Evolutionary conservation across 2,113 vertebrate species (phyloP).

Genomic region (Pantherophis guttatus): DNA sequence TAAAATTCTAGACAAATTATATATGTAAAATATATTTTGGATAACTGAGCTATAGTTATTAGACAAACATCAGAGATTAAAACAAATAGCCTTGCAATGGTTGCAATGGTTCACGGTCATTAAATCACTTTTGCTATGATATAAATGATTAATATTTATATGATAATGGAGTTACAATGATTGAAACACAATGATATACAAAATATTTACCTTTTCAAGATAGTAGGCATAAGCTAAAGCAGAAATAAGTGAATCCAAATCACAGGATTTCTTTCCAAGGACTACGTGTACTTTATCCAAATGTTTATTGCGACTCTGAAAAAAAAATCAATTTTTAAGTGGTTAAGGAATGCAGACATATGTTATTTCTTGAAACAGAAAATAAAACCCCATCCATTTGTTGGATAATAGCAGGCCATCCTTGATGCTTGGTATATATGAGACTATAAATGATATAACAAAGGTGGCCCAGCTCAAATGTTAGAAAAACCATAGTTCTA

Average conservation of each 20-base stretch:
- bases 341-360: neutral
- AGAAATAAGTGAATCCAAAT: slow-evolving; percentile 87
- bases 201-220: slow-evolving; percentile 81
- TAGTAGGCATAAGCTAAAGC: slow-evolving; percentile 85
- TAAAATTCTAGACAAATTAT: neutral
- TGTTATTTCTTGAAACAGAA: neutral
- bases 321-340: slow-evolving; percentile 48
- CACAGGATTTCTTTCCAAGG: slow-evolving; percentile 82
- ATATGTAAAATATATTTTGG: neutral
- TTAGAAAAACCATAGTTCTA: neutral
- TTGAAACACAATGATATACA: neutral
- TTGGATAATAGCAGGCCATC: neutral
- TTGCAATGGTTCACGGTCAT: neutral
- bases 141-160: neutral
- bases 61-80: neutral
- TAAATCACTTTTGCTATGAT: neutral
- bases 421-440: neutral
- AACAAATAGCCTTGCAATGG: neutral
- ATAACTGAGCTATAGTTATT: neutral
- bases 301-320: slow-evolving; percentile 75
- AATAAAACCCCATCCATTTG: accelerated
- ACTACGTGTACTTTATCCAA: slow-evolving; percentile 81
- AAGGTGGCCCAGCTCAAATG: neutral
- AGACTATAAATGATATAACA: neutral
- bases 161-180: neutral